Evolutionary conservation across 2,113 vertebrate species (phyloP).

Genomic region (Hucho hucho): DNA sequence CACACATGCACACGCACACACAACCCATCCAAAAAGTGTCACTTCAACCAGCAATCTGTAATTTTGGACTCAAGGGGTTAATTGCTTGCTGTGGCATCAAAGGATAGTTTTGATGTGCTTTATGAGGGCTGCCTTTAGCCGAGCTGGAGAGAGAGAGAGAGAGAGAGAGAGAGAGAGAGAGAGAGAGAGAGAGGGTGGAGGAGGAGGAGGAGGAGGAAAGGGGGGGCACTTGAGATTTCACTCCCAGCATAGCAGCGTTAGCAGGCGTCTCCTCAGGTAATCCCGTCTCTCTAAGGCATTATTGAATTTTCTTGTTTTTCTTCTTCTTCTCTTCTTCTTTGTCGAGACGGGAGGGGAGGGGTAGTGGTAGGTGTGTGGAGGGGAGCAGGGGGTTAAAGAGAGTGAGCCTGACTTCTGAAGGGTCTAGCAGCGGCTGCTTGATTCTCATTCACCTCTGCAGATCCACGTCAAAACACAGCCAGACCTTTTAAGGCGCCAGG

Average conservation of each 20-base stretch:
- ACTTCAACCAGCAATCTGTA: conserved; percentile 71
- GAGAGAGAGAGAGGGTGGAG: conserved; percentile 25
- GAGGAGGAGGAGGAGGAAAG: conserved; percentile 13
- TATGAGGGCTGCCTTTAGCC: conserved; percentile 81
- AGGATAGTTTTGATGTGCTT: conserved; percentile 80
- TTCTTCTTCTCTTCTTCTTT: conserved; percentile 73
- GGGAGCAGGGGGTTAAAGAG: conserved; percentile 65
- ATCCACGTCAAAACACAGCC: conserved; percentile 83
- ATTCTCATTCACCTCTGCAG: conserved; percentile 85
- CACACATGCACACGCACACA: conserved; percentile 35
- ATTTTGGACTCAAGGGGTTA: conserved; percentile 74
- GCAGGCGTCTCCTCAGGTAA: conserved; percentile 80
- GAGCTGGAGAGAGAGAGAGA: conserved; percentile 48
- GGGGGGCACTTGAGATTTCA: conserved; percentile 80
- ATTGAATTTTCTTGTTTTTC: conserved; percentile 82
- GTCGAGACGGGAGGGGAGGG: conserved; percentile 61
- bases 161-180: conserved; percentile 60
- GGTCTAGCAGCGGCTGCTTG: conserved; percentile 73
- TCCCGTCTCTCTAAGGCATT: conserved; percentile 82
- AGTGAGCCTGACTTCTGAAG: conserved; percentile 72
- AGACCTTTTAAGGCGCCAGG: conserved; percentile 78
- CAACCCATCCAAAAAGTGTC: conserved; percentile 67
- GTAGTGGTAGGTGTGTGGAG: conserved; percentile 32
- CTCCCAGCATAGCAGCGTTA: conserved; percentile 61
- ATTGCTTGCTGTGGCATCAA: conserved; percentile 81